Evolutionary conservation across 2,113 vertebrate genomes (phyloP).

Genomic region (Barbus barbus): DNA sequence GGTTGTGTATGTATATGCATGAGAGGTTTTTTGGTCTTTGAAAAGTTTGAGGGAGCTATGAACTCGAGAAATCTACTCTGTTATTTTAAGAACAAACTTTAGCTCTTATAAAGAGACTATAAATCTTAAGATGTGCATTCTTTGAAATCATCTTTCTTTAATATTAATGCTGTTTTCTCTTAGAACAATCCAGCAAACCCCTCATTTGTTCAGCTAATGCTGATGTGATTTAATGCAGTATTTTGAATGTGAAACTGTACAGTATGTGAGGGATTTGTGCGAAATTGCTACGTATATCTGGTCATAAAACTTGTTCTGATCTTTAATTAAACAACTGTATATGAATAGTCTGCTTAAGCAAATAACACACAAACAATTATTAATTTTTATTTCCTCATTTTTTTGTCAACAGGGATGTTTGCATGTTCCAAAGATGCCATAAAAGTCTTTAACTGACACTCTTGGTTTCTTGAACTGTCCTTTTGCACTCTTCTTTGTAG

Average conservation of each 20-base stretch:
- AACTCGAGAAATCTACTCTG: not conserved
- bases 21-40: not conserved
- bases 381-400: not conserved
- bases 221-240: not conserved
- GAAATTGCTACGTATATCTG: not conserved
- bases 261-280: too few relatives aligned
- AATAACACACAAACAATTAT: not conserved
- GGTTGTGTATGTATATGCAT: not conserved
- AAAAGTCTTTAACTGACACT: not conserved
- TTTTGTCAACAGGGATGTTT: not conserved
- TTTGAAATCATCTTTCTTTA: not conserved
- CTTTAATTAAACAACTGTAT: not conserved
- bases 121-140: not conserved
- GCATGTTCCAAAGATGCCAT: not conserved
- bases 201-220: not conserved
- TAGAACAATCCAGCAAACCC: slow-evolving; percentile 5
- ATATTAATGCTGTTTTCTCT: not conserved
- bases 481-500: not conserved
- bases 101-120: not conserved
- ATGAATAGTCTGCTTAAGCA: not conserved
- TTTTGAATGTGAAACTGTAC: not conserved
- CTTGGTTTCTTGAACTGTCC: not conserved
- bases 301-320: not conserved
- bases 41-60: not conserved
- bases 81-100: not conserved